Evolutionary conservation across 1,140 invertebrate genomes (phyloP), one percentile per base, ranked within the genome.

Genomic region (Drosophila rhopaloa): DNA sequence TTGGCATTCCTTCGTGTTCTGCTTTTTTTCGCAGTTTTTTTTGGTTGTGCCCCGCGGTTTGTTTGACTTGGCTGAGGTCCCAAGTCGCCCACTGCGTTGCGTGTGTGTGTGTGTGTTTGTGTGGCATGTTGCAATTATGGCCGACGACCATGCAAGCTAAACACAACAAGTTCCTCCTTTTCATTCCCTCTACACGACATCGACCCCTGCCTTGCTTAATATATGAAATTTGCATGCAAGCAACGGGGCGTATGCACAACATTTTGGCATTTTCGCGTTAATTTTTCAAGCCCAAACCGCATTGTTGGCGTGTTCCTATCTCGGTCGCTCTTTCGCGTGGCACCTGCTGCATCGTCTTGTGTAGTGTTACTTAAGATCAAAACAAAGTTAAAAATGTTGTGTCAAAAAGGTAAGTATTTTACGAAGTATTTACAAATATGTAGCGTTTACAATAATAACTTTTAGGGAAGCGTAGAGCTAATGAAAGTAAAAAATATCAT

Each of bases 41-140:
- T 65, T 58, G 53, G 43, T 62, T 68, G 37, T 47, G 56, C 68
- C 82, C 65, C 75, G 83, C 74, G 76, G 80, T 72, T 89, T 88
- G 78, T 89, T 89, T 89, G 84, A 81, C 80, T 84, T 88, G 81
- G 67, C 73, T 81, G 51, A 54, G 38, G 71, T 50, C 43, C 53
- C 55, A 44, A 40, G 38, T 48, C 38, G 6, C 50, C 16, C 38
- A 32, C 14, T 50, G 46, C 14, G 16, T 16, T 13, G 13, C 5
- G 7, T 50, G 40, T 47, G 40, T 43, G n/a, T n/a, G 7, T 50
- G 40, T 47, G 14, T 54, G 38, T 35, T 65, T 63, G 60, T 85
- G 81, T 53, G 84, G 84, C 84, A 89, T 88, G 84, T 89, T 90
- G 88, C 82, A 86, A 90, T 90, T 90, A 90, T 90, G 80, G 80